Evolutionary conservation across 2,113 vertebrate species (phyloP).

Genomic region (Hoplias malabaricus): DNA sequence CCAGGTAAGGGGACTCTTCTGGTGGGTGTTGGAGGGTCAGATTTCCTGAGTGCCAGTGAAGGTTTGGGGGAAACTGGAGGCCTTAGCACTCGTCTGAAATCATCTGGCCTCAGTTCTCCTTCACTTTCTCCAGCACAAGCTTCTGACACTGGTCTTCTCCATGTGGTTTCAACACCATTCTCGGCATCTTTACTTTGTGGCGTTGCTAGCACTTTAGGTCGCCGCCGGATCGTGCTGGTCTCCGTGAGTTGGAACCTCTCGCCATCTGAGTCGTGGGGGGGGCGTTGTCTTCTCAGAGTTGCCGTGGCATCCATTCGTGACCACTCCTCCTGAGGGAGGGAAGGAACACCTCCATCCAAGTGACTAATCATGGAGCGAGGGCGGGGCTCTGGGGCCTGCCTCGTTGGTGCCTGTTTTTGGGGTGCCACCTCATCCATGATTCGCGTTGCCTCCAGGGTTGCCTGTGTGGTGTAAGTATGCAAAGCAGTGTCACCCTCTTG

Average conservation of each 20-base stretch:
- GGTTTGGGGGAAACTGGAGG: conserved; percentile 91
- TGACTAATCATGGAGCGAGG: conserved; percentile 72
- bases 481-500: background rate
- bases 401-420: conserved; percentile 39
- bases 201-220: conserved; percentile 68
- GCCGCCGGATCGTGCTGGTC: conserved; percentile 76
- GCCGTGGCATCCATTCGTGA: conserved; percentile 81
- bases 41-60: conserved; percentile 71
- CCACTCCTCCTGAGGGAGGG: conserved; percentile 67
- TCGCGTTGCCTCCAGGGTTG: background rate
- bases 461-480: background rate
- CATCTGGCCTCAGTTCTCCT: conserved; percentile 41
- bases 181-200: conserved; percentile 68
- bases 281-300: conserved; percentile 81
- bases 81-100: conserved; percentile 77
- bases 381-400: conserved; percentile 65
- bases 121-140: conserved; percentile 69
- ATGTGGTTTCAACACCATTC: conserved; percentile 57
- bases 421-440: conserved; percentile 30
- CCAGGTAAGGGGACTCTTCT: conserved; percentile 86
- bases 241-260: conserved; percentile 74
- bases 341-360: conserved; percentile 51
- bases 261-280: conserved; percentile 69
- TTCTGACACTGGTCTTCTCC: conserved; percentile 74
- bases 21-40: conserved; percentile 77